Conservation (phyloP, 1,140 invertebrate genomes). For the Alviniconcha marisindica region DNA sequence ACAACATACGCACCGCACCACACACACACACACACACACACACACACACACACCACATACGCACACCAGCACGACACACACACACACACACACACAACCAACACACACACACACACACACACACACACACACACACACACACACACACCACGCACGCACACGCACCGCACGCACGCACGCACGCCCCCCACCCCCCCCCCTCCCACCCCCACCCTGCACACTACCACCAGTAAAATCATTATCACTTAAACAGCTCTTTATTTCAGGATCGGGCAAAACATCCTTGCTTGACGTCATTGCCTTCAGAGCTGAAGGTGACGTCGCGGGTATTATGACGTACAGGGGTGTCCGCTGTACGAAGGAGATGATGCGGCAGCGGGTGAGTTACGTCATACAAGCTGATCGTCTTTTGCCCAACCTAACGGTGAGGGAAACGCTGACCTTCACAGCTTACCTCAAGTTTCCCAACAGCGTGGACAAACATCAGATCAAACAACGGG, state of each 20-base stretch:
- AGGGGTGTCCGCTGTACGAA: conserved; percentile 44
- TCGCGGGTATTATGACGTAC: conserved; percentile 52
- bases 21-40: too few species aligned
- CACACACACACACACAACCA: too few species aligned
- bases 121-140: too few species aligned
- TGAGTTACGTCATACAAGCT: conserved; percentile 64
- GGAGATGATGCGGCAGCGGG: conserved; percentile 47
- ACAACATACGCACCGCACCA: too few species aligned
- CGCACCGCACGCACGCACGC: too few species aligned
- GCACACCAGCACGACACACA: too few species aligned
- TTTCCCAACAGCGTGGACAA: conserved; percentile 42
- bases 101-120: too few species aligned
- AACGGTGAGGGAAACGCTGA: conserved; percentile 62
- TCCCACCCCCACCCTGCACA: too few species aligned
- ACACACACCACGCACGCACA: too few species aligned
- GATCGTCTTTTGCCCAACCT: conserved; percentile 63
- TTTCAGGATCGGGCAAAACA: conserved; percentile 61
- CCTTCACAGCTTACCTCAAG: conserved; percentile 60
- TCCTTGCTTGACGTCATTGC: conserved; percentile 62
- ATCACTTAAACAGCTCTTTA: neutral
- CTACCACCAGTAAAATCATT: too few species aligned
- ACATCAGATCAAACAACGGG: conserved; percentile 45
- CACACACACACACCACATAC: too few species aligned
- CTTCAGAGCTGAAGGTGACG: conserved; percentile 46
- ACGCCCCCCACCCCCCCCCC: too few species aligned